phyloP scores from a whole-genome alignment of 1,140 invertebrate species.

The Bicyclus anynana region DNA sequence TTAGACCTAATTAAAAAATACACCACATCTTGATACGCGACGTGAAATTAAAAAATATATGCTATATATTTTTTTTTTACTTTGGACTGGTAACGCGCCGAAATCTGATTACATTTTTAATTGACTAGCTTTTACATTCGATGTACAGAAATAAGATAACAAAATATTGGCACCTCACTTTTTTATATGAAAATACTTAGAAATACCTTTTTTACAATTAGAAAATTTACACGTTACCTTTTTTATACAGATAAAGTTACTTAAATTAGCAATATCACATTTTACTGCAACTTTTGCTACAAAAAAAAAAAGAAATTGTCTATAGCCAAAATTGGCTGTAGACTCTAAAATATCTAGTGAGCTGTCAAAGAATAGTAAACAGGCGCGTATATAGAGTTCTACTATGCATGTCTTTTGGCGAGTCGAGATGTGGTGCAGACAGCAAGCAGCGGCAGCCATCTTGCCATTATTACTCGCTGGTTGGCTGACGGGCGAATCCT shows the following conservation, averaged over 20 bases:
- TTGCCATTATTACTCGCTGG: slow-evolving; percentile 72
- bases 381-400: slow-evolving; percentile 27
- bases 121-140: background rate
- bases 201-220: background rate
- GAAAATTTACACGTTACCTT: background rate
- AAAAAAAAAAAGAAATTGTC: background rate
- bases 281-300: background rate
- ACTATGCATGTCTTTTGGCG: slow-evolving; percentile 56
- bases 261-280: background rate
- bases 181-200: background rate
- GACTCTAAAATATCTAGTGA: background rate
- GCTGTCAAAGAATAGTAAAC: slow-evolving; percentile 13
- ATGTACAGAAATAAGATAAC: background rate
- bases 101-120: background rate
- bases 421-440: slow-evolving; percentile 65
- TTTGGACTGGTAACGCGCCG: slow-evolving; percentile 21
- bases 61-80: slow-evolving; percentile 6
- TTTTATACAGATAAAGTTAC: background rate
- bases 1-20: background rate
- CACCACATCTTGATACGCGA: slow-evolving; percentile 32
- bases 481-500: slow-evolving; percentile 66
- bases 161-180: slow-evolving; percentile 28
- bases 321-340: background rate
- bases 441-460: slow-evolving; percentile 58
- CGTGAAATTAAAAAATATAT: background rate